These are phyloP conservation scores for Chymomyza fuscimana DNA, from an alignment of 2,888 invertebrate species.

Conservation along the genomic window DNA sequence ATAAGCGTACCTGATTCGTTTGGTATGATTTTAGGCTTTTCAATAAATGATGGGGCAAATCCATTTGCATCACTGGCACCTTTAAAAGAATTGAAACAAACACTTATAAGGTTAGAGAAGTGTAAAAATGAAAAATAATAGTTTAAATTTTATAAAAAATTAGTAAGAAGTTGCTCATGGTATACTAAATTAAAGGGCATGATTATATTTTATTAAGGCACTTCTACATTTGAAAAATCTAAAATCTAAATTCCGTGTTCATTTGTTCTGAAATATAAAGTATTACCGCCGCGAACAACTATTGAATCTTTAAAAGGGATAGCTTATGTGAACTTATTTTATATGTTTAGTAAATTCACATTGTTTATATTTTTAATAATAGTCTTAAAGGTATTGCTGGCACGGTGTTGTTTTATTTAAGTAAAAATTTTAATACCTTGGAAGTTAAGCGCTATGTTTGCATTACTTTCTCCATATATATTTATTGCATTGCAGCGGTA, in stretches of 20 bases:
- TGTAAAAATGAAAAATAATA: not conserved
- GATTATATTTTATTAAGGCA: not conserved
- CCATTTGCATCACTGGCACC: constrained; percentile 94
- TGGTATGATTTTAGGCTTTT: constrained; percentile 99
- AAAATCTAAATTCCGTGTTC: not conserved
- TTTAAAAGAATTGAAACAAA: constrained; percentile 68
- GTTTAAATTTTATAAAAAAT: not conserved
- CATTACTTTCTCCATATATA: constrained; percentile 99
- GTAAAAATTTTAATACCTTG: constrained; percentile 85
- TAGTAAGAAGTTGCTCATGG: not conserved
- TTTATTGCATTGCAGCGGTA: constrained; percentile 99
- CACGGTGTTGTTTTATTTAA: not conserved
- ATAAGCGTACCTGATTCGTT: constrained; percentile 98
- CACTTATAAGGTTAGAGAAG: too few relatives aligned
- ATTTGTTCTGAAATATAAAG: not conserved
- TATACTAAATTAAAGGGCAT: not conserved
- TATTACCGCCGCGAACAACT: not conserved
- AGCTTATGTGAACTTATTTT: not conserved
- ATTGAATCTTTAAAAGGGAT: not conserved
- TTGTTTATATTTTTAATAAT: not conserved
- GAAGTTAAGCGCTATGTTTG: constrained; percentile 99
- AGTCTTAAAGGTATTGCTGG: not conserved
- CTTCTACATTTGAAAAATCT: not conserved
- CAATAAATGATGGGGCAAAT: constrained; percentile 97
- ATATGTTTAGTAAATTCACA: not conserved